Evolutionary conservation across 2,888 invertebrate species (phyloP), one percentile per base, ranked within the genome.

Genomic region (Trachelus iudaicus): DNA sequence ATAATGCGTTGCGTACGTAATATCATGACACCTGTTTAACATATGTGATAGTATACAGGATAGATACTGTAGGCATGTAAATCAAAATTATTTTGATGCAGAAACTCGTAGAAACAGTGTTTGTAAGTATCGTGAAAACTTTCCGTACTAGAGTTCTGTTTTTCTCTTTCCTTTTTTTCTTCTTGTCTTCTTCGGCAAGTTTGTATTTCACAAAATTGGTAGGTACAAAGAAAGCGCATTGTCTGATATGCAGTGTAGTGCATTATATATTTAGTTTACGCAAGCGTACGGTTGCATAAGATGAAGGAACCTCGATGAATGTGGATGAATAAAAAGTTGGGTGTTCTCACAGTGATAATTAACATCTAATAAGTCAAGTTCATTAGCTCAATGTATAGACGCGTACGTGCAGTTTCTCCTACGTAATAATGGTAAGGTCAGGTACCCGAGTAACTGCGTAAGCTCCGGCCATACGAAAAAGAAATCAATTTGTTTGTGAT

Each of bases 361-460:
- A 85, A 77, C 81, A 82, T 85, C 80, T 85, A 85, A 85, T 85
- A 84, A 79, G 79, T 56, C 34, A 80, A 81, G 78, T 80, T 85
- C 80, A 71, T 85, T 85, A 85, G 80, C 79, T 56, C 23, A 23
- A 23, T 2, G 23, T 56, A 6, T 56, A 56, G 56, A 56, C 23
- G 9, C 0, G 1, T 56, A 9, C 23, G 23, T 56, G 23, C 56
- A 23, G 23, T 56, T 56, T 15, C 23, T 23, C 23, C 9, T 23
- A 23, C 0, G 23, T 56, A 56, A 23, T 56, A 56, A 56, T 23
- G 56, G 15, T 56, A 56, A 56, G 15, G 56, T 56, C 56, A 56
- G 56, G 23, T 23, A 56, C 23, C 23, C 15, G 6, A 56, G 56
- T 23, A 23, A 23, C 56, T 56, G 23, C 23, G 56, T 56, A 56